Conservation (phyloP, 1,140 invertebrate genomes). For the Drosophila insularis region DNA sequence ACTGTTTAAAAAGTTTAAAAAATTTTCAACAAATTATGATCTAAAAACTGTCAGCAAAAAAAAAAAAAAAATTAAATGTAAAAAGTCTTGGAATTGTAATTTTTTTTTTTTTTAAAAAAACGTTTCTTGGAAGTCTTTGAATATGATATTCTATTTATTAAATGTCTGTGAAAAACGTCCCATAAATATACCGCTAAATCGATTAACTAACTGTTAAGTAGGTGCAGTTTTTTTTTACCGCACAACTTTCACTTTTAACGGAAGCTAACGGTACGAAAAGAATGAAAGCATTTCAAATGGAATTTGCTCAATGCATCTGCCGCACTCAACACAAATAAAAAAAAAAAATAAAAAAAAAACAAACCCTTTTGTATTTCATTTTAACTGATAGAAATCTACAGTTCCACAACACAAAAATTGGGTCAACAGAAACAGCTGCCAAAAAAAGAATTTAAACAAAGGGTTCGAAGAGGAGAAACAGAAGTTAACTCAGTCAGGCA, state of each 20-base stretch:
- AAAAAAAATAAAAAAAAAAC: not conserved
- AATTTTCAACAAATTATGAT: no score
- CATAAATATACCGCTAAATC: not conserved
- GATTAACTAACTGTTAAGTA: constrained; percentile 21
- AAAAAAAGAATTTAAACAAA: constrained; percentile 29
- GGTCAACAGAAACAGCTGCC: constrained; percentile 54
- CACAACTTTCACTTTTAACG: constrained; percentile 9
- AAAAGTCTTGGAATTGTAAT: no score
- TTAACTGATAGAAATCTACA: constrained; percentile 55
- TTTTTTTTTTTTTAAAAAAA: no score
- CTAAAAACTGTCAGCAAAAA: no score
- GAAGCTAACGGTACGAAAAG: constrained; percentile 14
- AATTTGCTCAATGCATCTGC: constrained; percentile 27
- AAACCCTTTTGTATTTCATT: not conserved
- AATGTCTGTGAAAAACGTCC: no score
- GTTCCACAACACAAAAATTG: constrained; percentile 45
- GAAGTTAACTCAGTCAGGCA: not conserved
- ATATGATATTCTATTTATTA: no score
- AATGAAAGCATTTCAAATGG: constrained; percentile 13
- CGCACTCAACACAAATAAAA: not conserved
- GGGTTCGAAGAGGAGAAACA: constrained; percentile 22
- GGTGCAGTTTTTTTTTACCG: not conserved
- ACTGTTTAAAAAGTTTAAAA: no score
- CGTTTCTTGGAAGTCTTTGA: no score
- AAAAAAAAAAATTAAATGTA: no score